Conservation (phyloP, 2,888 invertebrate genomes). For the Crepidodera aurea region DNA sequence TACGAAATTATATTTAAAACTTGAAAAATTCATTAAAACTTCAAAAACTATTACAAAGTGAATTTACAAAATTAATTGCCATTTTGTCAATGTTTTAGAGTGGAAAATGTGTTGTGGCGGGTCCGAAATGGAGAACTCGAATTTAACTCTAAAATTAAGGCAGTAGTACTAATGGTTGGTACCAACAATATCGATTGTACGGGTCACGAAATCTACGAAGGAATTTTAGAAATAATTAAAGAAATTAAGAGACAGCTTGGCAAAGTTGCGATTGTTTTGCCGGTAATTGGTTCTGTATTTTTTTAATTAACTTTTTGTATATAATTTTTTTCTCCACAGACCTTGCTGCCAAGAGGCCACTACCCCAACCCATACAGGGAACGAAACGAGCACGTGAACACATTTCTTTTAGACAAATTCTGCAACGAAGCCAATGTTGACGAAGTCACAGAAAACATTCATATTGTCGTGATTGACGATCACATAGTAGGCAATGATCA, state of each 20-base stretch:
- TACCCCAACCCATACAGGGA: slow-evolving; percentile 70
- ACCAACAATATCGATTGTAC: slow-evolving; percentile 72
- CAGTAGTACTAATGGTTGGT: slow-evolving; percentile 70
- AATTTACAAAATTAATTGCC: too few species aligned
- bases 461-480: slow-evolving; percentile 58
- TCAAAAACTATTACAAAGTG: too few species aligned
- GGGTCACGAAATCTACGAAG: slow-evolving; percentile 69
- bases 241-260: slow-evolving; percentile 67
- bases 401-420: slow-evolving; percentile 61
- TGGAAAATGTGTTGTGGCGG: slow-evolving; percentile 75
- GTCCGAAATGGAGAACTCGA: slow-evolving; percentile 74
- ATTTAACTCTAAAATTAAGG: slow-evolving; percentile 72
- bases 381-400: slow-evolving; percentile 68
- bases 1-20: too few species aligned
- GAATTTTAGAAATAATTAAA: slow-evolving; percentile 68
- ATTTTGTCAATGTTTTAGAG: too few species aligned
- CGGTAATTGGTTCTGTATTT: slow-evolving; percentile 63
- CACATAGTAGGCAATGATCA: slow-evolving; percentile 63
- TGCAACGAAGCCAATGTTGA: slow-evolving; percentile 55
- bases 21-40: too few species aligned
- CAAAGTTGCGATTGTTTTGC: slow-evolving; percentile 64
- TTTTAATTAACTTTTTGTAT: too few species aligned
- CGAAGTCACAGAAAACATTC: slow-evolving; percentile 55
- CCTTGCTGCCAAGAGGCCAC: slow-evolving; percentile 72
- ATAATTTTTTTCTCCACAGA: slow-evolving; percentile 62